Base-by-base conservation (phyloP, 2,888 invertebrate species). In the Andrena dorsata region DNA sequence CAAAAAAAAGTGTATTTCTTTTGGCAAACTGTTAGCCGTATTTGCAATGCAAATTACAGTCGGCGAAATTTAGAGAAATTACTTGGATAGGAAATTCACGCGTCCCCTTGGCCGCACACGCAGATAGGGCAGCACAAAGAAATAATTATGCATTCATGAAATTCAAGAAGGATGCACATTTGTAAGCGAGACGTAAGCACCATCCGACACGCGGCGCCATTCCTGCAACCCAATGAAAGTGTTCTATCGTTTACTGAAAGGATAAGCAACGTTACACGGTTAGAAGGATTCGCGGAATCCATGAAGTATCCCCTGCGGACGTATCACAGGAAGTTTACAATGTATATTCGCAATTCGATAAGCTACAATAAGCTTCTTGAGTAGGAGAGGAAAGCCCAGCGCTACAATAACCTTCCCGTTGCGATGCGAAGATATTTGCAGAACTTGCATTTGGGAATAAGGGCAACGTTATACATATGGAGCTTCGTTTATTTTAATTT, bases 61-160 rank as follows among this genome's bases (percentile, higher is more conserved):
- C 32, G 28, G 6, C 28, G 5, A 47, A 23, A 30, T 26, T 63
- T 53, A 56, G 56, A 47, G 23, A 60, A 58, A 65, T 26, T 26
- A 75, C 61, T 63, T 41, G 3, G 23, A 41, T 41, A 68, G 69
- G 41, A 65, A 70, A 72, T 65, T 53, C n/a, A 58, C 64, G 26
- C 28, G 23, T 10, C 30, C 63, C 30, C 10, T 30, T 49, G 23
- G 16, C 49, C 2, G 56, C 63, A 30, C 51, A 28, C 68, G 58
- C 68, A 23, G 69, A 30, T 41, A 41, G 35, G 41, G 30, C 61
- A 41, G 28, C 60, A 76, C 64, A 83, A 63, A 83, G 76, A 75
- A 72, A 76, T 73, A 76, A 83, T 84, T 76, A 76, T 73, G 66
- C 69, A 84, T 83, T 84, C 84, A 83, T 83, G 84, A 83, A 71